These are phyloP conservation scores for Speoplatyrhinus poulsoni DNA, from an alignment of 2,113 vertebrate species.

Conservation along the genomic window DNA sequence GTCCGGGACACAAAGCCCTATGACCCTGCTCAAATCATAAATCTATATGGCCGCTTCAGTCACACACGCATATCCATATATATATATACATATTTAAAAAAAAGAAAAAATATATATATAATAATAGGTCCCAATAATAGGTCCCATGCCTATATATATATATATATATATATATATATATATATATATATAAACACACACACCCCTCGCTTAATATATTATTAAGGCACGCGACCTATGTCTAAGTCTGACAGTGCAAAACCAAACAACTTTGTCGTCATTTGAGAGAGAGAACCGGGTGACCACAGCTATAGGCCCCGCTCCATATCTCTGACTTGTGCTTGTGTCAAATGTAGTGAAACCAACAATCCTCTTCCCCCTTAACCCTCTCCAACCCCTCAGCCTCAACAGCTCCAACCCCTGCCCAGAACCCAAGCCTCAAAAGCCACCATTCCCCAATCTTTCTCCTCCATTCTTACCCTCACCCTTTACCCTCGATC, in stretches of 20 bases:
- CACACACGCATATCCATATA: constrained; percentile 9
- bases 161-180: too few relatives aligned
- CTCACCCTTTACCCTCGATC: constrained; percentile 10
- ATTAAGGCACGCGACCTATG: not conserved
- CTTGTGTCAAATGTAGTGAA: not conserved
- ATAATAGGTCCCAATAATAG: too few relatives aligned
- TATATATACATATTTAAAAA: too few relatives aligned
- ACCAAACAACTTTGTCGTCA: constrained; percentile 14
- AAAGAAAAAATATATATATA: too few relatives aligned
- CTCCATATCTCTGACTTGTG: too few relatives aligned
- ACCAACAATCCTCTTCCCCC: constrained; percentile 22
- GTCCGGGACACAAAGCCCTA: constrained; percentile 31
- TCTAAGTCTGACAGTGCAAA: constrained; percentile 2
- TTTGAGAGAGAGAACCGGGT: too few relatives aligned
- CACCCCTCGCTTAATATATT: too few relatives aligned
- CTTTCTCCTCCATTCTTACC: not conserved
- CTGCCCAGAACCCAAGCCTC: constrained; percentile 31
- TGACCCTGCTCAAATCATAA: constrained; percentile 33
- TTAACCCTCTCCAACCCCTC: constrained; percentile 38
- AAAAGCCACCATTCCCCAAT: constrained; percentile 34
- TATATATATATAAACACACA: not conserved
- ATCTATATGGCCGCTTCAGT: constrained; percentile 40
- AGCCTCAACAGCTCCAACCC: constrained; percentile 44
- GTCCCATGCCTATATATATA: too few relatives aligned
- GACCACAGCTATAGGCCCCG: constrained; percentile 4